These are phyloP conservation scores for Motacilla alba DNA, from an alignment of 2,113 vertebrate genomes.

Conservation along the genomic window DNA sequence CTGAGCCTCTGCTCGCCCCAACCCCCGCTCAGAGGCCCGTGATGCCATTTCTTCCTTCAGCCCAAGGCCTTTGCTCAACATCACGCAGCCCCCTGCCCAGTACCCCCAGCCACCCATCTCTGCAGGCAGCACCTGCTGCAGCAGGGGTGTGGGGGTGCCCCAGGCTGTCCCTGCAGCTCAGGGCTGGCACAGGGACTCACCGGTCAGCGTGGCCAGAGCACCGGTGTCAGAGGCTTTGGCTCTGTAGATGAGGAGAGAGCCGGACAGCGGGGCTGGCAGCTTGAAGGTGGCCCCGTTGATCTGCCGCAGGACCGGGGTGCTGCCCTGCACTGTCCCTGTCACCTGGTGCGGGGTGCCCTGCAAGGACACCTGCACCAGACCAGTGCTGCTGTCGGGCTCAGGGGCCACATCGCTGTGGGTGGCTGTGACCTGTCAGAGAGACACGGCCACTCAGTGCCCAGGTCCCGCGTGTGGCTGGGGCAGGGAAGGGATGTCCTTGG, in stretches of 20 bases:
- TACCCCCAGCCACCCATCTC: not conserved
- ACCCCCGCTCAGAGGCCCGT: not conserved
- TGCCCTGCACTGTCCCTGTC: constrained; percentile 79
- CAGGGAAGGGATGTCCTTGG: accelerated
- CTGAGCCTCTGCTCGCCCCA: not conserved
- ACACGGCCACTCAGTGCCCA: not conserved
- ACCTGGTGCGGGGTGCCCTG: constrained; percentile 67
- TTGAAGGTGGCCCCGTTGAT: constrained; percentile 80
- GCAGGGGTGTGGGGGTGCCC: accelerated
- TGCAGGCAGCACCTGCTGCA: not conserved
- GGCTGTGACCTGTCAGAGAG: constrained; percentile 44
- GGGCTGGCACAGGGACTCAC: constrained; percentile 60
- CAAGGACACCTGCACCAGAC: constrained; percentile 62
- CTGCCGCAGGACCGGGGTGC: constrained; percentile 75
- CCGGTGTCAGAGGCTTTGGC: constrained; percentile 51
- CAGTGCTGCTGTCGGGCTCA: not conserved
- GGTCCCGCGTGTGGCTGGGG: accelerated
- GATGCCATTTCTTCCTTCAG: not conserved
- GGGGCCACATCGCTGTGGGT: constrained; percentile 13
- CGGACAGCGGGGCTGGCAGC: constrained; percentile 78
- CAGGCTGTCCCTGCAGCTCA: not conserved
- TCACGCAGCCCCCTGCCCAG: not conserved
- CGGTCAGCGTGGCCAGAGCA: constrained; percentile 71
- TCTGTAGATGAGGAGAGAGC: constrained; percentile 84
- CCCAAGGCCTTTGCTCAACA: not conserved